Evolutionary conservation across 2,797 vertebrate genomes (phyloP).

Genomic region (Mycteria americana): DNA sequence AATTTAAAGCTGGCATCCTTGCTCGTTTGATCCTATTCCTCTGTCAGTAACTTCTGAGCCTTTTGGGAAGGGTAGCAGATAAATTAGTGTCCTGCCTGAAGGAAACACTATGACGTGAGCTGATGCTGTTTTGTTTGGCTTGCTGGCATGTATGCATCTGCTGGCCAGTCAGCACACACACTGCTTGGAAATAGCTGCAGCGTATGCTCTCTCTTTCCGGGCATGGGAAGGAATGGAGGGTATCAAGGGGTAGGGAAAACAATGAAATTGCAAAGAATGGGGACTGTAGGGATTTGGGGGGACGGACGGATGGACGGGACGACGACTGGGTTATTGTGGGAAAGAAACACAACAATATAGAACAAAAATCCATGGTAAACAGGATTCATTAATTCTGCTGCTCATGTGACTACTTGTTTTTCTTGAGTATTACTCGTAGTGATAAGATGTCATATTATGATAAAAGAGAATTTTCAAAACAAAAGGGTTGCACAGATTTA

Average conservation of each 20-base stretch:
- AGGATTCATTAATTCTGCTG: not conserved
- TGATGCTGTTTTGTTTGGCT: not conserved
- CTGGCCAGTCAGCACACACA: not conserved
- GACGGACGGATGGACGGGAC: no score
- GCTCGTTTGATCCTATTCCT: not conserved
- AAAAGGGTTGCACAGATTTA: not conserved
- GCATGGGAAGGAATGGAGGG: not conserved
- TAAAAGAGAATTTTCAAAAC: not conserved
- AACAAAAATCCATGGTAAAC: not conserved
- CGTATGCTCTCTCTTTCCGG: not conserved
- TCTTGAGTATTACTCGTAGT: not conserved
- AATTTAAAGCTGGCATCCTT: not conserved
- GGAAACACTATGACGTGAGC: not conserved
- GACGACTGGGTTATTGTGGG: not conserved
- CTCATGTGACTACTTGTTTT: not conserved
- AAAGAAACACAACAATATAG: not conserved
- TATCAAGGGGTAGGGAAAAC: not conserved
- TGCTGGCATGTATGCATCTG: not conserved
- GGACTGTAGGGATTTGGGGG: not conserved
- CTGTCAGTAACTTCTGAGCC: not conserved
- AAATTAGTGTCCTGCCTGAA: not conserved
- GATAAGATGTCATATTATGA: not conserved
- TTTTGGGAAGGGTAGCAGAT: not conserved
- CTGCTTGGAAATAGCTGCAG: not conserved
- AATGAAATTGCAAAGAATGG: not conserved